A percentile compares a stretch with the other conserved stretches of the same genome.
These are phyloP conservation scores for Cairina moschata DNA, from an alignment of 2,113 vertebrate species.

Conservation along the genomic window DNA sequence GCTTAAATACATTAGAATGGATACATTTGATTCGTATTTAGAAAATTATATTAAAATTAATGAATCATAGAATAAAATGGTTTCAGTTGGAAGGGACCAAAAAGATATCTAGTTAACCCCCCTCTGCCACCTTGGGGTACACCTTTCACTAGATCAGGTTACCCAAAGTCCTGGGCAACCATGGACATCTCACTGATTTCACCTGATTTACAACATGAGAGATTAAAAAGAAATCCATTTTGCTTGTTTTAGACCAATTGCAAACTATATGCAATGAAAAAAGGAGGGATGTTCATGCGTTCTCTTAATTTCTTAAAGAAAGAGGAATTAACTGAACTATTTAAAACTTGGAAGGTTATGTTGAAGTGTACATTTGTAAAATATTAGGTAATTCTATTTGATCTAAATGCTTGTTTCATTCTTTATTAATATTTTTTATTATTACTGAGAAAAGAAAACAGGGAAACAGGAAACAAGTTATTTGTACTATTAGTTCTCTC, in stretches of 20 bases:
- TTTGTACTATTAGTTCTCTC: neutral
- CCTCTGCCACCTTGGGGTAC: neutral
- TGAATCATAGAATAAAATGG: neutral
- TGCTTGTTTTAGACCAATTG: neutral
- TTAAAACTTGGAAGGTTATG: neutral
- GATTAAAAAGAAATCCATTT: accelerated
- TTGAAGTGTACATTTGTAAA: neutral
- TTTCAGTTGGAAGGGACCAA: neutral
- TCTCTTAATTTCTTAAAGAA: neutral
- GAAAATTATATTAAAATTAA: neutral
- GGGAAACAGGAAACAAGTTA: neutral
- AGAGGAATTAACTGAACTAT: neutral
- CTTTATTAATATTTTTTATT: neutral
- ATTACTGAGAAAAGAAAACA: neutral
- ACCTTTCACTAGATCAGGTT: neutral
- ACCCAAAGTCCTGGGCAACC: neutral
- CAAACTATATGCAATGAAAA: neutral
- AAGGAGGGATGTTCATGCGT: neutral
- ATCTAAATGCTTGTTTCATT: neutral
- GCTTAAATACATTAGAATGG: neutral
- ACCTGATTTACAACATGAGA: neutral
- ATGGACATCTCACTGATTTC: neutral
- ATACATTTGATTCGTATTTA: neutral
- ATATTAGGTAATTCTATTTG: neutral
- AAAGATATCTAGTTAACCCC: neutral